phyloP scores from a whole-genome alignment of 2,888 invertebrate species.

The Ornithoptera priamus region DNA sequence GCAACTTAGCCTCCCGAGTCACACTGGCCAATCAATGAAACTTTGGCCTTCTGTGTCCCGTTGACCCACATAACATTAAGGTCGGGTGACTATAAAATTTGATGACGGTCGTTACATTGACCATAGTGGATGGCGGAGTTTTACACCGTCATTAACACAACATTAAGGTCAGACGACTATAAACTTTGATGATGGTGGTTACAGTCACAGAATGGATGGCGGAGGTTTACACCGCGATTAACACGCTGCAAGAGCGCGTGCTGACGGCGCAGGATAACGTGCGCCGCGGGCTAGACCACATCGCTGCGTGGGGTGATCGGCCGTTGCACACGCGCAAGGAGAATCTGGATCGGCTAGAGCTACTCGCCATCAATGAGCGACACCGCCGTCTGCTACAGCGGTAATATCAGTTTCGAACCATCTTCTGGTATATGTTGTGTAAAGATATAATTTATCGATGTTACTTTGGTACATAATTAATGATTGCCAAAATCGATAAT shows the following conservation, averaged over 20 bases:
- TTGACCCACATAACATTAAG: too few relatives aligned
- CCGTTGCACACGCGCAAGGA: constrained; percentile 87
- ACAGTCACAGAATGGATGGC: constrained; percentile 85
- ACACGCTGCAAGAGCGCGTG: constrained; percentile 85
- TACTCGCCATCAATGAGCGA: constrained; percentile 80
- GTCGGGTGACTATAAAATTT: too few relatives aligned
- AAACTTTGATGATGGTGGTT: background rate
- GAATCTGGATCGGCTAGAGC: constrained; percentile 64
- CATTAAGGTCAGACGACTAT: too few relatives aligned
- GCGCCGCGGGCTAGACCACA: constrained; percentile 74
- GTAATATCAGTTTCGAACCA: constrained; percentile 39
- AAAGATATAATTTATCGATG: too few relatives aligned
- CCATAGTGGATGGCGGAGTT: too few relatives aligned
- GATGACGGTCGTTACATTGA: too few relatives aligned
- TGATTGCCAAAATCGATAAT: too few relatives aligned
- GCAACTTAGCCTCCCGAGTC: too few relatives aligned
- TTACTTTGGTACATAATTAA: too few relatives aligned
- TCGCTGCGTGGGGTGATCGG: constrained; percentile 85
- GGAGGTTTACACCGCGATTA: constrained; percentile 83
- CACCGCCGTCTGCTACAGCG: constrained; percentile 76
- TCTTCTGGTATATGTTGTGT: background rate
- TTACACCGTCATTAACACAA: too few relatives aligned
- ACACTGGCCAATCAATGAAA: too few relatives aligned
- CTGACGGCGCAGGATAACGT: constrained; percentile 84
- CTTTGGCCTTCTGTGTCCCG: too few relatives aligned